Base-by-base conservation (phyloP, 1,140 invertebrate species). In the Berghia stephanieae region DNA sequence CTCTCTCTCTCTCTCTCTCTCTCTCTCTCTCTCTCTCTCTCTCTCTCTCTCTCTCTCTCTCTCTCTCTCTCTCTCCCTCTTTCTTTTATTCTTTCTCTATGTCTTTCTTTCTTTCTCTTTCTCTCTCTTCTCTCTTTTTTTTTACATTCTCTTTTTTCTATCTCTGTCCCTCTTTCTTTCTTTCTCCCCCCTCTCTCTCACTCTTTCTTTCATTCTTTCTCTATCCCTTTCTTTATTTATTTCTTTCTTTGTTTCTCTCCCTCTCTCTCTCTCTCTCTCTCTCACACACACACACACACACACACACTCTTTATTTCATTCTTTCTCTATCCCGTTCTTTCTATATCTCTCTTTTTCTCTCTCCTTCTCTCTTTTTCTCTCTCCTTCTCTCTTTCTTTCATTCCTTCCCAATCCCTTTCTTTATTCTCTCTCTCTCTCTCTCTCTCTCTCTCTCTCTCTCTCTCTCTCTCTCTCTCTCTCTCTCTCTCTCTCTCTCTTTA, bases 11-110 rank as follows among this genome's bases (percentile, higher is more conserved):
- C n/a, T n/a, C 57, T 60, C 57, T n/a, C 6, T n/a, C 57, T 60
- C 6, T 8, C 6, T n/a, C 6, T 60, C 57, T 60, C 57, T 60
- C 6, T 60, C 57, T 60, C 57, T 60, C 6, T 60, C 57, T 6
- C 57, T 60, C 6, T 60, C 57, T 6, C 57, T 60, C 6, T 60
- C 57, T 60, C 6, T 60, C 57, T 60, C 6, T 60, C 57, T 60
- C 57, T 60, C 57, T 60, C 57, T 60, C 57, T 60, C 6, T n/a
- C n/a, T 60, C 57, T n/a, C 57, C 34, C 57, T 60, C 57, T 8
- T 5, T 8, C 6, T 60, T 10, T 60, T n/a, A n/a, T 5, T 34
- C 13, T 3, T 31, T 34, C 8, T n/a, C n/a, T n/a, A n/a, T n/a
- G n/a, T n/a, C n/a, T n/a, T n/a, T n/a, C n/a, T n/a, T n/a, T n/a